Evolutionary conservation across 2,797 vertebrate genomes (phyloP), one percentile per base, ranked within the genome.

Genomic region (Bovichtus diacanthus): DNA sequence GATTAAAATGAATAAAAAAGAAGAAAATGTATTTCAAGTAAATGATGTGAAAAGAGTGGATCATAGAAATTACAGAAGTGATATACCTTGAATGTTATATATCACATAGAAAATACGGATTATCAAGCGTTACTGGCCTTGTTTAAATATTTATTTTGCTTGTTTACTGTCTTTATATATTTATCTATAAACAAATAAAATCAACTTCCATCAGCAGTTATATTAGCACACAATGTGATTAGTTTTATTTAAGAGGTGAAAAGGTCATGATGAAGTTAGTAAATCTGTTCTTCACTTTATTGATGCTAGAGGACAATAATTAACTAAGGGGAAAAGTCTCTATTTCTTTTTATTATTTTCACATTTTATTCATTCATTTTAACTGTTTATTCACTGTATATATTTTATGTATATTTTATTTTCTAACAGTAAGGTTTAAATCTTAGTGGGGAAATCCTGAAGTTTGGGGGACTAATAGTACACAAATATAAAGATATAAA

Each of bases 261-360:
- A 55, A 49, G 36, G 18, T 11, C 50, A 74, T 8, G 51, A 56
- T 56, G 34, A 74, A 54, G 55, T 59, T 2, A 41, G 9, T 67
- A 18, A 41, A 27, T 49, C 6, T 36, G 41, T 7, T 19, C 0
- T 18, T 59, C 54, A n/a, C 5, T 49, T 23, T 38, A 38, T 21
- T 70, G 59, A 49, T 1, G 9, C 29, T 9, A 49, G 51, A 63
- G 11, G n/a, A 38, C 2, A 9, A 56, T 56, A 9, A 41, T 59
- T 41, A 23, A 25, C 56, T 59, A 19, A n/a, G 29, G n/a, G n/a
- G 10, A 15, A n/a, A n/a, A 56, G 34, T 21, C 54, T 56, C 6
- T n/a, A 10, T 38, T 13, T 58, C 12, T 1, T 39, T 59, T 16
- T 27, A 25, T 25, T 25, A 56, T 25, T 16, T 16, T 0, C 38